Evolutionary conservation across 2,888 invertebrate genomes (phyloP).

Genomic region (Phorcus lineatus): DNA sequence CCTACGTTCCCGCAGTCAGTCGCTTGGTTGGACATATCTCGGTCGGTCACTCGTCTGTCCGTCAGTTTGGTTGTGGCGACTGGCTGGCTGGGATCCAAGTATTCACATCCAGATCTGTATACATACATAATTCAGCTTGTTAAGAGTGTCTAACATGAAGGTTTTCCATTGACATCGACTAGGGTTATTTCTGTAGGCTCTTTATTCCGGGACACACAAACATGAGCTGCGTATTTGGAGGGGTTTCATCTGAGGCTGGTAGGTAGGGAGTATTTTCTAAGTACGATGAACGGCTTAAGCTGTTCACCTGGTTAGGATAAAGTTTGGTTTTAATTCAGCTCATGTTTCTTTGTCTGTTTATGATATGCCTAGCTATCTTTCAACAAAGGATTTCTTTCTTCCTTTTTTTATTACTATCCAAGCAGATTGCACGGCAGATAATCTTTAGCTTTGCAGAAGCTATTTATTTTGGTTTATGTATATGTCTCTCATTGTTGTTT

Average conservation of each 20-base stretch:
- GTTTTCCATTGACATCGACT: conserved; percentile 21
- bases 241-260: too few relatives aligned
- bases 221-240: too few relatives aligned
- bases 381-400: neutral
- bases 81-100: too few relatives aligned
- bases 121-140: neutral
- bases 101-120: neutral
- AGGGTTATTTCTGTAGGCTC: neutral
- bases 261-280: too few relatives aligned
- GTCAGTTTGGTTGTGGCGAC: too few relatives aligned
- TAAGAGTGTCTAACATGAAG: neutral
- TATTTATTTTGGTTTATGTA: conserved; percentile 22
- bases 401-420: neutral
- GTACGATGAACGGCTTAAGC: too few relatives aligned
- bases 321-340: too few relatives aligned
- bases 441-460: neutral
- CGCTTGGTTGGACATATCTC: too few relatives aligned
- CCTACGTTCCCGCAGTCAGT: too few relatives aligned
- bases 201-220: neutral
- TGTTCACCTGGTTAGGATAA: too few relatives aligned
- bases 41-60: too few relatives aligned
- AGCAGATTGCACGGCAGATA: conserved; percentile 1
- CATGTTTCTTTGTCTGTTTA: too few relatives aligned
- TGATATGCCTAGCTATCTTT: neutral
- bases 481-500: conserved; percentile 23